Percentiles rank a stretch among this genome's conserved stretches.
Evolutionary conservation across 1,140 invertebrate genomes (phyloP).

Genomic region (Drosophila melanogaster): DNA sequence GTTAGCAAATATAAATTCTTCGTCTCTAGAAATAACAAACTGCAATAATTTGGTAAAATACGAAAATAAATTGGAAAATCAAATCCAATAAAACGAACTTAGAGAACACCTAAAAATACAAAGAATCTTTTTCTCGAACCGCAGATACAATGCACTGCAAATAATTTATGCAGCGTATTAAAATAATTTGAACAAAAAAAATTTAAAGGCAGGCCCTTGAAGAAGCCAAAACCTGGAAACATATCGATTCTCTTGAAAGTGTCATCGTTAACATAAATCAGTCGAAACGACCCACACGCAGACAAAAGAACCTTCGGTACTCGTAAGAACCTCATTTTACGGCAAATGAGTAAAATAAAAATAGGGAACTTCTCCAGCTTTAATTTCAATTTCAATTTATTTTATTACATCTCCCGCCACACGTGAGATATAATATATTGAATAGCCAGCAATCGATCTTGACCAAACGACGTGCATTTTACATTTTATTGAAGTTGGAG

Average conservation of each 20-base stretch:
- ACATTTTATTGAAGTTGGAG: constrained; percentile 52
- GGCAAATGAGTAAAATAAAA: constrained; percentile 45
- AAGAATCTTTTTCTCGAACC: neutral
- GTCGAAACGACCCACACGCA: constrained; percentile 48
- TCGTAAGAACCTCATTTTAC: constrained; percentile 67
- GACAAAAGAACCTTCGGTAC: constrained; percentile 17
- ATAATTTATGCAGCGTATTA: neutral
- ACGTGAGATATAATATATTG: constrained; percentile 58
- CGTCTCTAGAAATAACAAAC: neutral
- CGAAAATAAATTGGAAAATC: neutral
- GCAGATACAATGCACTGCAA: neutral
- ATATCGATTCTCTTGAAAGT: constrained; percentile 25
- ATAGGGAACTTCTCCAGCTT: constrained; percentile 46
- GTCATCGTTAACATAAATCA: constrained; percentile 70
- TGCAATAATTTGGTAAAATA: neutral
- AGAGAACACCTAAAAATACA: neutral
- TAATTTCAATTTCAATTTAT: constrained; percentile 56
- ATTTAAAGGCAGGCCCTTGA: constrained; percentile 20
- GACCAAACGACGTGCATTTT: constrained; percentile 65
- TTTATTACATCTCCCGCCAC: constrained; percentile 54
- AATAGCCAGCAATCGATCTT: constrained; percentile 23
- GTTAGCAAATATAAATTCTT: neutral
- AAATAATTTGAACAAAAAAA: neutral
- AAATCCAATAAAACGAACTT: neutral
- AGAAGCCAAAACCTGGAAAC: constrained; percentile 22